phyloP scores from a whole-genome alignment of 2,888 invertebrate species.

The Cryptosula pallasiana region DNA sequence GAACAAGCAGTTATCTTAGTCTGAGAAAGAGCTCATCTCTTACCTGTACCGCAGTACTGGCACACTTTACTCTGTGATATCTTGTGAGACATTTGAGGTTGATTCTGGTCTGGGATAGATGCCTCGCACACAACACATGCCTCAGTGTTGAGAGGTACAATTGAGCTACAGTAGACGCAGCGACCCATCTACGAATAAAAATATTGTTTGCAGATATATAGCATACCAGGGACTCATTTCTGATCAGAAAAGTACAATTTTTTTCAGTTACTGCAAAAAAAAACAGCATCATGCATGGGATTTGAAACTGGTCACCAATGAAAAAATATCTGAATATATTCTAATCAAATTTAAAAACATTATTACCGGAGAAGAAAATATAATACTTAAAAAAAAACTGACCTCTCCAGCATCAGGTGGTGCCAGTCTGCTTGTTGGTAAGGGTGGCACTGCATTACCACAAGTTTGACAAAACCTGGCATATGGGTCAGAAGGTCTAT shows the following conservation, averaged over 20 bases:
- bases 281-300: no score
- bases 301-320: no score
- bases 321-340: no score
- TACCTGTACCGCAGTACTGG: conserved; percentile 36
- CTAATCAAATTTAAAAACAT: no score
- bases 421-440: conserved; percentile 41
- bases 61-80: conserved; percentile 37
- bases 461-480: conserved; percentile 47
- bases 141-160: conserved; percentile 48
- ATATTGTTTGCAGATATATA: no score
- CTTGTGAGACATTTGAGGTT: conserved; percentile 35
- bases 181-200: conserved; percentile 46
- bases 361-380: no score
- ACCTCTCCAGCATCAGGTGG: conserved; percentile 49
- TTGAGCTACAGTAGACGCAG: conserved; percentile 48
- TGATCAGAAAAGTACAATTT: no score
- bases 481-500: conserved; percentile 46
- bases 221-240: no score
- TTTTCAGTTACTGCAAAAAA: no score
- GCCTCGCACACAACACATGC: conserved; percentile 51
- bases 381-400: no score
- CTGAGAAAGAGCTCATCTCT: background rate
- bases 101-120: conserved; percentile 43
- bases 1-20: no score
- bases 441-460: conserved; percentile 42